Conservation (phyloP, 1,140 invertebrate species). For the Hylaeus volcanicus region DNA sequence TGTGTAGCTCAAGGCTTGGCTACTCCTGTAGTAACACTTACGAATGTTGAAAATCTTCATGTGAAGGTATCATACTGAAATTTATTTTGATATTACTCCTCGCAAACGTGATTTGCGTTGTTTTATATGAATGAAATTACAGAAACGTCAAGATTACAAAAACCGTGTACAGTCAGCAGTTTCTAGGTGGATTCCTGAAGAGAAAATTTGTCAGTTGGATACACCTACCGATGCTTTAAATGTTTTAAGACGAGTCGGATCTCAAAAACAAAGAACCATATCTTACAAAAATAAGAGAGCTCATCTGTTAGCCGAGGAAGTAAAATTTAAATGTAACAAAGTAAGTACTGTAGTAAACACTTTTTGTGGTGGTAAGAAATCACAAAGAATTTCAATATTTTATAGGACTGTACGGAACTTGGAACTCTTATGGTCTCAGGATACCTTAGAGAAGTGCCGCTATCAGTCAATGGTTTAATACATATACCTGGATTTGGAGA, state of each 20-base stretch:
- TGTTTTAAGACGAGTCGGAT: conserved; percentile 89
- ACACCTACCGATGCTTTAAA: conserved; percentile 89
- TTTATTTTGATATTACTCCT: background rate
- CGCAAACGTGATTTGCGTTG: background rate
- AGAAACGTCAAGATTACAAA: conserved; percentile 88
- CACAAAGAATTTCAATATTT: conserved; percentile 27
- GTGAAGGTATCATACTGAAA: conserved; percentile 66
- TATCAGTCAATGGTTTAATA: conserved; percentile 93
- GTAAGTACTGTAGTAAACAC: conserved; percentile 62
- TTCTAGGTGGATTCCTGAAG: conserved; percentile 89
- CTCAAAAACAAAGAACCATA: conserved; percentile 88
- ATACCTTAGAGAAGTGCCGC: conserved; percentile 89
- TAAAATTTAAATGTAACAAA: conserved; percentile 81
- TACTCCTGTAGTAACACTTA: conserved; percentile 88
- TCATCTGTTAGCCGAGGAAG: conserved; percentile 90
- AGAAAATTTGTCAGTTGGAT: conserved; percentile 90
- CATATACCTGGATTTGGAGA: conserved; percentile 95
- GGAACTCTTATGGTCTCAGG: conserved; percentile 93
- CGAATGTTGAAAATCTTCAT: conserved; percentile 87
- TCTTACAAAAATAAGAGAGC: conserved; percentile 89
- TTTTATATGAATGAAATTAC: conserved; percentile 25
- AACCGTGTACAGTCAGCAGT: conserved; percentile 88
- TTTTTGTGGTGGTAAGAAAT: background rate
- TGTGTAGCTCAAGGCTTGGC: conserved; percentile 92
- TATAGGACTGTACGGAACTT: conserved; percentile 67